phyloP scores from a whole-genome alignment of 2,113 vertebrate species.

The Mustela lutreola region DNA sequence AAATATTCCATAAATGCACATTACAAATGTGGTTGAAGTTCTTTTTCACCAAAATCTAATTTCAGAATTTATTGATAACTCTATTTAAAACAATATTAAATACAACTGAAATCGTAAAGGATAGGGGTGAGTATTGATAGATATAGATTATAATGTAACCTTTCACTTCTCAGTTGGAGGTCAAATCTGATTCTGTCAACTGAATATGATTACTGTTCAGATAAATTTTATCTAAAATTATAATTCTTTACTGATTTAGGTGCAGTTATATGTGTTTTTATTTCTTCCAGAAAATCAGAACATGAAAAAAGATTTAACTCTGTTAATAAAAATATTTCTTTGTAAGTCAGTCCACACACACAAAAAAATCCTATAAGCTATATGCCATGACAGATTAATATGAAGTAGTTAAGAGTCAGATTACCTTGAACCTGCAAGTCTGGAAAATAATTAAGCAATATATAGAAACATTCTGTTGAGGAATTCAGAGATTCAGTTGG shows the following conservation, averaged over 20 bases:
- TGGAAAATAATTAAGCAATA: conserved; percentile 58
- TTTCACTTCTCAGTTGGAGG: conserved; percentile 75
- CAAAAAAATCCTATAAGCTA: conserved; percentile 12
- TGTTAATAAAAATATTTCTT: conserved; percentile 47
- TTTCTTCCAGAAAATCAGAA: background rate
- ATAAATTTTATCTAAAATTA: conserved; percentile 71
- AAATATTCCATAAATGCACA: conserved; percentile 66
- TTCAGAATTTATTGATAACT: conserved; percentile 80
- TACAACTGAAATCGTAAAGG: conserved; percentile 66
- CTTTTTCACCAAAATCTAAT: conserved; percentile 78
- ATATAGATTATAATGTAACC: conserved; percentile 73
- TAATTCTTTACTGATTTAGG: conserved; percentile 63
- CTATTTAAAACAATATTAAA: conserved; percentile 79
- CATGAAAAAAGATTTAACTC: conserved; percentile 48
- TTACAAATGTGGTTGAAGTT: conserved; percentile 73
- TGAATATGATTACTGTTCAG: conserved; percentile 58
- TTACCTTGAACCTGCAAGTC: conserved; percentile 61
- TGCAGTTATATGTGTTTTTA: background rate
- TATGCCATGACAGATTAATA: conserved; percentile 71
- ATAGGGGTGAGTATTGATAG: background rate
- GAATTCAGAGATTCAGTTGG: conserved; percentile 59
- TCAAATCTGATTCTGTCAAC: conserved; percentile 70
- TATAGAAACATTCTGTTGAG: conserved; percentile 60
- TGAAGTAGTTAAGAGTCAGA: conserved; percentile 44
- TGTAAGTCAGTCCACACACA: background rate